phyloP scores from a whole-genome alignment of 2,113 vertebrate species.

The Microcebus jonahi region DNA sequence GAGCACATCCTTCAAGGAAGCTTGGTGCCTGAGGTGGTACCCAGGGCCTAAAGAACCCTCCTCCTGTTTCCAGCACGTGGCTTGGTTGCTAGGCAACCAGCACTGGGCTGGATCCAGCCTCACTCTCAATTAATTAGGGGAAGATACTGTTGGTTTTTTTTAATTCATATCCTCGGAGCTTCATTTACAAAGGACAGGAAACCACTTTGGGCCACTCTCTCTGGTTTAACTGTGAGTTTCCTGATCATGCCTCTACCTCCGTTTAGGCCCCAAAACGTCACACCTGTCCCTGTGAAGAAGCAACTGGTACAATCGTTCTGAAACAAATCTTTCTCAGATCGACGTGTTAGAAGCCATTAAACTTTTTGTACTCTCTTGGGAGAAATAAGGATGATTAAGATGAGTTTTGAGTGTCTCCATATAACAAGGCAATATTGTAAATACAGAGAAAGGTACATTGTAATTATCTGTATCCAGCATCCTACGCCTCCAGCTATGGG shows the following conservation, averaged over 20 bases:
- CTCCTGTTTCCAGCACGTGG: not conserved
- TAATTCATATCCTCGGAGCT: slow-evolving; percentile 29
- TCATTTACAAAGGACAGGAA: slow-evolving; percentile 44
- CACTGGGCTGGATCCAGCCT: slow-evolving; percentile 34
- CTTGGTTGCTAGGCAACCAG: slow-evolving; percentile 51
- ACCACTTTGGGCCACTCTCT: not conserved
- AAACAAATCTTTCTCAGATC: slow-evolving; percentile 24
- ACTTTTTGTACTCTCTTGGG: not conserved
- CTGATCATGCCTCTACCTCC: not conserved
- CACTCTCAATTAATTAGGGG: slow-evolving; percentile 61
- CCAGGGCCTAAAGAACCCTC: slow-evolving; percentile 22
- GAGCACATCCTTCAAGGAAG: slow-evolving; percentile 49
- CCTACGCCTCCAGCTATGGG: not conserved
- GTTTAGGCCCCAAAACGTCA: not conserved
- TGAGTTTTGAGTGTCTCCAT: not conserved
- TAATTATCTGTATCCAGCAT: not conserved
- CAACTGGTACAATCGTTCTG: not conserved
- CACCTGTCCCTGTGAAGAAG: not conserved
- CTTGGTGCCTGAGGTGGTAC: not conserved
- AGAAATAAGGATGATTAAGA: slow-evolving; percentile 16
- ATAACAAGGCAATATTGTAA: slow-evolving; percentile 22
- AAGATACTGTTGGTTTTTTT: slow-evolving; percentile 8
- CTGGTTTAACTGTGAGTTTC: slow-evolving; percentile 42
- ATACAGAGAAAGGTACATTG: not conserved
- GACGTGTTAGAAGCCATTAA: not conserved